Conservation (phyloP, 2,888 invertebrate species). For the Venusia cambrica region DNA sequence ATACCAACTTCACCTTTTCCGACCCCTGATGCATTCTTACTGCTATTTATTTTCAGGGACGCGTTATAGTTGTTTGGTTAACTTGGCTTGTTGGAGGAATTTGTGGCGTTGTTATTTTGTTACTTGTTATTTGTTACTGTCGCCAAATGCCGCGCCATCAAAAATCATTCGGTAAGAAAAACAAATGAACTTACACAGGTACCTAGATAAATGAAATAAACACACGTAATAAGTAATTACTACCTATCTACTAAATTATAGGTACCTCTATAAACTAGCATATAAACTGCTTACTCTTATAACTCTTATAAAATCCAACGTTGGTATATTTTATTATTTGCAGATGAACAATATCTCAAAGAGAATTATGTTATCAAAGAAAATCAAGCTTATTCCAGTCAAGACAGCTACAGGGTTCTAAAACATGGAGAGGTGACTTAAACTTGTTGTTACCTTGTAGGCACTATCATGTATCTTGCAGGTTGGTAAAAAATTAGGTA, state of each 20-base stretch:
- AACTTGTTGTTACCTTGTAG: too few relatives aligned
- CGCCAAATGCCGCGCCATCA: conserved; percentile 86
- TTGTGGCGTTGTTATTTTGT: conserved; percentile 83
- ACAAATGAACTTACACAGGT: too few relatives aligned
- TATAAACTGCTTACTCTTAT: too few relatives aligned
- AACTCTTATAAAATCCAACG: too few relatives aligned
- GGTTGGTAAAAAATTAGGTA: too few relatives aligned
- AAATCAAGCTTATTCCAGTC: conserved; percentile 62
- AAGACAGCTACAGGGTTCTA: conserved; percentile 58
- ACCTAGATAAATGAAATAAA: too few relatives aligned
- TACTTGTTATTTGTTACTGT: conserved; percentile 84
- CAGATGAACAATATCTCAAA: conserved; percentile 73
- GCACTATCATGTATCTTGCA: too few relatives aligned
- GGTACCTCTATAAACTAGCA: too few relatives aligned
- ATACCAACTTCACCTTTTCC: conserved; percentile 31
- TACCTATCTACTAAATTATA: too few relatives aligned
- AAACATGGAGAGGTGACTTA: conserved; percentile 68
- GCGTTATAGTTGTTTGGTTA: conserved; percentile 78
- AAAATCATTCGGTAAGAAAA: conserved; percentile 83
- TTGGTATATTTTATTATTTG: too few relatives aligned
- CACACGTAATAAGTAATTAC: too few relatives aligned
- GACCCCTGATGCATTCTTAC: conserved; percentile 22
- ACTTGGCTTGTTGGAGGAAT: conserved; percentile 82
- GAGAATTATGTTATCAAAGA: conserved; percentile 68
- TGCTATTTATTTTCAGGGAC: conserved; percentile 69